Percentiles rank a stretch among this genome's conserved stretches.
Evolutionary conservation across 2,113 vertebrate species (phyloP).

Genomic region (Agelaius phoeniceus): DNA sequence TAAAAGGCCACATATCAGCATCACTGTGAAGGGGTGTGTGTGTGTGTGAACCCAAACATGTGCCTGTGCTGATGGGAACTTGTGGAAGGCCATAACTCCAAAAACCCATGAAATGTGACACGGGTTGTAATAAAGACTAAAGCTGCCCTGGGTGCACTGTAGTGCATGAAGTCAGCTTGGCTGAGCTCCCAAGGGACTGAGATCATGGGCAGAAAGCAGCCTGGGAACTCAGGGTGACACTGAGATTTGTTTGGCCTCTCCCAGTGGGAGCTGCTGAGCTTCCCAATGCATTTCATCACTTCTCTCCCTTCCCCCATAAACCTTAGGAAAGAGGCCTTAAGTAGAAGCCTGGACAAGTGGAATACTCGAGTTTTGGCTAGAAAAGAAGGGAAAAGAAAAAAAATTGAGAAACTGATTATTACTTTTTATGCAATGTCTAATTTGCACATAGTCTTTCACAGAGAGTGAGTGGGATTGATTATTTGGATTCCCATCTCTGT

Average conservation of each 20-base stretch:
- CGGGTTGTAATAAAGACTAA: not conserved
- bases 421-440: not conserved
- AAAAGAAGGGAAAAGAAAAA: not conserved
- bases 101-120: not conserved
- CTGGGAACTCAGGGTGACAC: not conserved
- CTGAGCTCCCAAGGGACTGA: not conserved
- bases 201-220: not conserved
- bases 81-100: not conserved
- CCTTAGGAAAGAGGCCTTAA: not conserved
- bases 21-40: not conserved
- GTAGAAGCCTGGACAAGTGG: not conserved
- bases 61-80: not conserved
- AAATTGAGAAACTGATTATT: not conserved
- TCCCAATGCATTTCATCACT: not conserved
- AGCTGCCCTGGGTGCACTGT: not conserved
- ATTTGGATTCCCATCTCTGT: not conserved
- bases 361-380: not conserved
- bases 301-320: not conserved
- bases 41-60: not conserved
- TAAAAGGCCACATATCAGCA: accelerated
- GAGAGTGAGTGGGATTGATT: not conserved
- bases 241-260: not conserved
- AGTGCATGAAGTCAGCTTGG: not conserved
- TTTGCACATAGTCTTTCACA: not conserved
- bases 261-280: not conserved